Evolutionary conservation across 2,113 vertebrate species (phyloP).

Genomic region (Macrotis lagotis): DNA sequence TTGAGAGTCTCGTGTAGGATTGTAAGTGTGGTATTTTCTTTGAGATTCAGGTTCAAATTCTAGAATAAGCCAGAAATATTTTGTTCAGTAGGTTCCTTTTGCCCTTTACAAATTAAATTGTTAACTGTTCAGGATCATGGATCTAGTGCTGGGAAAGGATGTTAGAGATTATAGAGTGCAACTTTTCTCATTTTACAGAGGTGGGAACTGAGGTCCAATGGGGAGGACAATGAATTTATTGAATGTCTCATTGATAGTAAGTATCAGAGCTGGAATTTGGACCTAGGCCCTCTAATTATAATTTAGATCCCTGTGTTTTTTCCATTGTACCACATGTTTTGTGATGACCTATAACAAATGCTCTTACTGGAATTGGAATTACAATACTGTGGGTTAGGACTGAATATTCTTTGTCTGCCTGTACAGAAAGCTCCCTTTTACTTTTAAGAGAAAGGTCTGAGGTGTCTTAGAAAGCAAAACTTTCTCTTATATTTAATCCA

Average conservation of each 20-base stretch:
- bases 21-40: background rate
- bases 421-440: background rate
- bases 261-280: background rate
- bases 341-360: background rate
- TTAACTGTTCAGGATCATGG: background rate
- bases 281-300: background rate
- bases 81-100: background rate
- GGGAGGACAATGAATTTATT: background rate
- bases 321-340: background rate
- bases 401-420: background rate
- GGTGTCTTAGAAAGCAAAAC: background rate
- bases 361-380: background rate
- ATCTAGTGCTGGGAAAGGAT: background rate
- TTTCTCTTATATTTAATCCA: background rate
- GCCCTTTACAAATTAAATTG: background rate
- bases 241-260: background rate
- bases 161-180: background rate
- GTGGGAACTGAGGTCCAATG: background rate
- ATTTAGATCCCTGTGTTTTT: background rate
- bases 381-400: background rate
- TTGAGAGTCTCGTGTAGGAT: background rate
- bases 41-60: background rate
- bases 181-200: background rate
- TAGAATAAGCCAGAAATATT: background rate
- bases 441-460: background rate